Conservation (phyloP, 2,113 vertebrate species). For the Alligator mississippiensis region DNA sequence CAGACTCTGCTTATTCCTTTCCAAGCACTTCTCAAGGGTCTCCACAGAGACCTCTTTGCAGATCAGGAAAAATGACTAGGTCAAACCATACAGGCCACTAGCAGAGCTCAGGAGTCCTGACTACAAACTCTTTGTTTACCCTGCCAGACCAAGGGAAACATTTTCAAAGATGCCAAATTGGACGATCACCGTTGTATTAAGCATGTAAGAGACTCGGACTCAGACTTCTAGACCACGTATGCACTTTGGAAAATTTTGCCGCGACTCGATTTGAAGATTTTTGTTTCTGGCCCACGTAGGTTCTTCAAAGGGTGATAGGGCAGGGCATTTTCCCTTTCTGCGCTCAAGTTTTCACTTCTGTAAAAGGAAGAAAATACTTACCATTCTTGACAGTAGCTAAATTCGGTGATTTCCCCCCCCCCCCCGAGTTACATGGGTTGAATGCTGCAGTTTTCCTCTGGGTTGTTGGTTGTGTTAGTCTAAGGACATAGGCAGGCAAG, state of each 20-base stretch:
- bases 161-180: not conserved
- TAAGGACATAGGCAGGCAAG: too few species aligned
- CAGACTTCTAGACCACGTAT: too few species aligned
- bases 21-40: not conserved
- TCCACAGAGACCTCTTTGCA: not conserved
- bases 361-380: not conserved
- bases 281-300: not conserved
- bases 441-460: too few species aligned
- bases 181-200: not conserved
- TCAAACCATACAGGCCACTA: not conserved
- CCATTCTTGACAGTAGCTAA: not conserved
- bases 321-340: not conserved
- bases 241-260: not conserved
- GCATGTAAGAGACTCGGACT: not conserved
- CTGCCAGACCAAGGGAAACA: not conserved
- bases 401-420: too few species aligned
- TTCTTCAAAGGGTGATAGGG: not conserved
- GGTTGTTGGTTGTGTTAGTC: too few species aligned
- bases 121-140: not conserved
- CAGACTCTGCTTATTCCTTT: not conserved
- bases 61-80: not conserved
- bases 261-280: not conserved
- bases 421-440: too few species aligned
- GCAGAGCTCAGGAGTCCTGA: not conserved
- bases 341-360: not conserved